Conservation (phyloP, 2,888 invertebrate genomes). For the Bembecia ichneumoniformis region DNA sequence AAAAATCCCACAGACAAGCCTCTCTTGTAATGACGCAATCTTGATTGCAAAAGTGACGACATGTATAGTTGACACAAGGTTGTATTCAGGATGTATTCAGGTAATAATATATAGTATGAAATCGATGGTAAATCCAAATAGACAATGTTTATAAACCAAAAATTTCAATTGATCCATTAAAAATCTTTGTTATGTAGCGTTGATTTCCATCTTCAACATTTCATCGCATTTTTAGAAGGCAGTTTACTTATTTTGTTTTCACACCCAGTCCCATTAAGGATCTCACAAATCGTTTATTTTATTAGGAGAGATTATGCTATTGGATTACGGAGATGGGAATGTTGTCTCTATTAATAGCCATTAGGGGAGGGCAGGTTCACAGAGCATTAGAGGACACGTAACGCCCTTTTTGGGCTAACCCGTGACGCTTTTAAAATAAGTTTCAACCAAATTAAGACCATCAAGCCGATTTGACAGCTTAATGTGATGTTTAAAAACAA, state of each 20-base stretch:
- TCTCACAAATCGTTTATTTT: too few relatives aligned
- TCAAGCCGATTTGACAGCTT: slow-evolving; percentile 25
- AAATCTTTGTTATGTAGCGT: too few relatives aligned
- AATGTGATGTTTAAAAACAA: slow-evolving; percentile 23
- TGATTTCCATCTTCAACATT: too few relatives aligned
- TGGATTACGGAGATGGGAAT: slow-evolving; percentile 20
- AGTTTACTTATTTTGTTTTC: too few relatives aligned
- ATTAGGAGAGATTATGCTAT: slow-evolving; percentile 13
- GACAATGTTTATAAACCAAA: too few relatives aligned
- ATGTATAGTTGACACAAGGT: neutral
- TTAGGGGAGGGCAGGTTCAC: slow-evolving; percentile 25
- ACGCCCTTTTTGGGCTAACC: slow-evolving; percentile 9
- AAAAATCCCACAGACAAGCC: slow-evolving; percentile 14
- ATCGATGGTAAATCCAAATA: too few relatives aligned
- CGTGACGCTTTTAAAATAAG: slow-evolving; percentile 25
- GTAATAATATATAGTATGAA: neutral
- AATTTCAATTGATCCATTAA: too few relatives aligned
- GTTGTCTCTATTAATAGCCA: slow-evolving; percentile 27
- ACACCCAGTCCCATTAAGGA: too few relatives aligned
- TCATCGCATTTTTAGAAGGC: too few relatives aligned
- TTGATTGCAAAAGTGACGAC: neutral
- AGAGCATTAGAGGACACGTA: slow-evolving; percentile 20
- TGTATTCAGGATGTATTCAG: neutral
- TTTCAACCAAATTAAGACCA: slow-evolving; percentile 29
- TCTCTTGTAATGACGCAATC: slow-evolving; percentile 7